phyloP scores from a whole-genome alignment of 2,888 invertebrate species.

The Phyto melanocephala region DNA sequence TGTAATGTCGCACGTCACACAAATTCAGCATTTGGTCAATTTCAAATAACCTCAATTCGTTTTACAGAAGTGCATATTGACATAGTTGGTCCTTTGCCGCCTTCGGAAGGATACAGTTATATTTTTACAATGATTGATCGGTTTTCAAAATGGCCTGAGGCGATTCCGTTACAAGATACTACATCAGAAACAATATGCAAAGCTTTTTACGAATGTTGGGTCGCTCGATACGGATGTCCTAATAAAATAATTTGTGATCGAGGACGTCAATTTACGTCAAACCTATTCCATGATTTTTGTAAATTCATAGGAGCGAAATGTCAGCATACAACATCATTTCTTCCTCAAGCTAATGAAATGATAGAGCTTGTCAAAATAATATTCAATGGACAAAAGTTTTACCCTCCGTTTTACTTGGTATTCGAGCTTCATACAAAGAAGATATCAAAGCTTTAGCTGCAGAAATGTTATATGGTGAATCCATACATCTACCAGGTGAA shows the following conservation, averaged over 20 bases:
- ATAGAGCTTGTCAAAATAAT: conserved; percentile 3
- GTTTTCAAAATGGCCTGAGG: too few relatives aligned
- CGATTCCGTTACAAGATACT: too few relatives aligned
- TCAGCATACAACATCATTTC: conserved; percentile 9
- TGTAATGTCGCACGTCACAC: neutral
- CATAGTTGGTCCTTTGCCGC: too few relatives aligned
- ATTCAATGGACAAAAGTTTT: conserved; percentile 49
- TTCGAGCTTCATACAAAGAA: neutral
- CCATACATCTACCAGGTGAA: too few relatives aligned
- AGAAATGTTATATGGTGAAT: too few relatives aligned
- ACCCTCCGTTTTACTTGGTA: neutral
- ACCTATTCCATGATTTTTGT: neutral
- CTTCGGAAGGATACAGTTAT: too few relatives aligned
- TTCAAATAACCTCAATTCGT: too few relatives aligned
- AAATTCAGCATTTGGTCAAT: neutral
- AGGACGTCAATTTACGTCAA: neutral
- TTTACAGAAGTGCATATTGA: too few relatives aligned
- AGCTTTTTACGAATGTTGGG: neutral
- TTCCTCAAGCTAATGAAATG: conserved; percentile 19
- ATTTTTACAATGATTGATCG: too few relatives aligned
- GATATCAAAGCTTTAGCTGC: neutral
- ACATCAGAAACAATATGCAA: neutral
- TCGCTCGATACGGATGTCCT: neutral
- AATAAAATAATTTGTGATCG: neutral
- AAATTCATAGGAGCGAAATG: neutral